A percentile compares a stretch with the other conserved stretches of the same genome.
Evolutionary conservation across 2,888 invertebrate species (phyloP).

Genomic region (Dascillus cervinus): DNA sequence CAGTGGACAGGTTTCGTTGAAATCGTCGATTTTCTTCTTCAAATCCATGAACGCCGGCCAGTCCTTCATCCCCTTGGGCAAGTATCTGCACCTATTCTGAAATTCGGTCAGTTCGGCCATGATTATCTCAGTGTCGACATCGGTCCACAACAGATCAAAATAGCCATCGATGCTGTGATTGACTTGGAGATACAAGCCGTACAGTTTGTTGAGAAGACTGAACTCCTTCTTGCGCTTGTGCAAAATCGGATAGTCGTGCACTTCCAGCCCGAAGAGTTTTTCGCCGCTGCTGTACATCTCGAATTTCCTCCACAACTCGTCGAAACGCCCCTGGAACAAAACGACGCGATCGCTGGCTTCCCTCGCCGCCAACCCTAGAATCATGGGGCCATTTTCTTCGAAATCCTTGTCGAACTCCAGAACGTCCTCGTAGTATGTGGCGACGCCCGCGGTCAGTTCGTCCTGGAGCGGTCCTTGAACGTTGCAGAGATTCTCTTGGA

Average conservation of each 20-base stretch:
- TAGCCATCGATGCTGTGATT: conserved; percentile 82
- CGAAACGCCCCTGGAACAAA: conserved; percentile 71
- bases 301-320: conserved; percentile 73
- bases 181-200: conserved; percentile 70
- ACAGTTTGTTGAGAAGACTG: conserved; percentile 75
- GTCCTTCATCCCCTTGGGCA: conserved; percentile 78
- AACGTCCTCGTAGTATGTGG: conserved; percentile 57
- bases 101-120: conserved; percentile 74
- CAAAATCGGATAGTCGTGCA: conserved; percentile 75
- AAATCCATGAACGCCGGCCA: conserved; percentile 84
- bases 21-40: conserved; percentile 84
- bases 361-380: conserved; percentile 70
- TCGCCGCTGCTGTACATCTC: conserved; percentile 81
- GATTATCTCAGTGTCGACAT: conserved; percentile 77
- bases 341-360: conserved; percentile 80
- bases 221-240: conserved; percentile 76
- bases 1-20: conserved; percentile 79
- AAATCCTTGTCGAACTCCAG: conserved; percentile 64
- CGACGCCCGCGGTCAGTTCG: conserved; percentile 65
- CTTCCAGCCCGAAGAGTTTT: conserved; percentile 73
- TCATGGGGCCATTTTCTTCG: conserved; percentile 76
- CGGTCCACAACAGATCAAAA: conserved; percentile 75
- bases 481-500: conserved; percentile 62
- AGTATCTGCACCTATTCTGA: conserved; percentile 73
- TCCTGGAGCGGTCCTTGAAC: conserved; percentile 68